Evolutionary conservation across 2,888 invertebrate genomes (phyloP).

Genomic region (Caprella mutica): DNA sequence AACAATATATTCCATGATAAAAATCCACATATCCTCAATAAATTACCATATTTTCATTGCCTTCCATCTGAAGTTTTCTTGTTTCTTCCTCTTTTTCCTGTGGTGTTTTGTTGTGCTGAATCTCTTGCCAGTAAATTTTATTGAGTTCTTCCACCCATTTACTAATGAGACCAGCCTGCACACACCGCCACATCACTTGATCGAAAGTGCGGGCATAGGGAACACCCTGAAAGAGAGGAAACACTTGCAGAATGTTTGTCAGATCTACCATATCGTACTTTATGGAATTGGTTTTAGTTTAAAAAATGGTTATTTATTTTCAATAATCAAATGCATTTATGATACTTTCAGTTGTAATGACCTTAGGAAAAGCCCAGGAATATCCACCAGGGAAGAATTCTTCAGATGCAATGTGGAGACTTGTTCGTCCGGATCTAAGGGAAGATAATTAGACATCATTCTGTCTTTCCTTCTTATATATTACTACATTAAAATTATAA

Average conservation of each 20-base stretch:
- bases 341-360: not conserved
- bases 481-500: too few relatives aligned
- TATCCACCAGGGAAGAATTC: conserved; percentile 29
- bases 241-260: too few relatives aligned
- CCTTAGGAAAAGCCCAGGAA: conserved; percentile 32
- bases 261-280: not conserved
- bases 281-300: not conserved
- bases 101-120: not conserved
- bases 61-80: too few relatives aligned
- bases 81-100: too few relatives aligned
- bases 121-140: conserved; percentile 20
- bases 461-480: too few relatives aligned
- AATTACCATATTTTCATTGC: too few relatives aligned
- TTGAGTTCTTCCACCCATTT: conserved; percentile 30
- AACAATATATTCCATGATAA: too few relatives aligned
- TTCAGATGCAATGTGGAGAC: conserved; percentile 23
- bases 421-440: conserved; percentile 12
- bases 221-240: conserved; percentile 28
- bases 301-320: too few relatives aligned
- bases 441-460: too few relatives aligned
- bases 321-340: too few relatives aligned
- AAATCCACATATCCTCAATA: too few relatives aligned
- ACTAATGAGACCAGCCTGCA: conserved; percentile 25
- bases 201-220: conserved; percentile 26
- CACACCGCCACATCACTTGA: conserved; percentile 16